A percentile compares a stretch with the other conserved stretches of the same genome.
Evolutionary conservation across 2,888 invertebrate species (phyloP).

Genomic region (Leptothorax acervorum): DNA sequence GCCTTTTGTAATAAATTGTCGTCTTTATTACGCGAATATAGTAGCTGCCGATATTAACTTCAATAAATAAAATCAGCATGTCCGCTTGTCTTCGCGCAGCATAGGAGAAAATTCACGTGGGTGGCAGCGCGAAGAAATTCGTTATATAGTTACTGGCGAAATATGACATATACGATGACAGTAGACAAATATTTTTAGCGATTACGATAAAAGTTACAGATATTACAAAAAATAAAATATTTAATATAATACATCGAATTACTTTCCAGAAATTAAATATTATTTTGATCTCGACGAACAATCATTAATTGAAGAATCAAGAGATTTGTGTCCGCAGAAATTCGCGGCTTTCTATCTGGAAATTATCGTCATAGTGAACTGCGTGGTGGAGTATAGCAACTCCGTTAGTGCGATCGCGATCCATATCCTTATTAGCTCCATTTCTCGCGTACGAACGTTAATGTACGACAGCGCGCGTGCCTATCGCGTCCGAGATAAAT

Average conservation of each 20-base stretch:
- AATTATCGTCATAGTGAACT: slow-evolving; percentile 45
- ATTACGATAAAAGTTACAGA: neutral
- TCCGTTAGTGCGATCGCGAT: slow-evolving; percentile 63
- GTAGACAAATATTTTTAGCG: neutral
- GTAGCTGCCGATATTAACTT: slow-evolving; percentile 14
- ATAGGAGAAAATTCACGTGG: slow-evolving; percentile 11
- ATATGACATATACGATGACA: neutral
- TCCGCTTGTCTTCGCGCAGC: slow-evolving; percentile 2
- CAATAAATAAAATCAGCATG: slow-evolving; percentile 22
- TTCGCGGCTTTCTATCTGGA: slow-evolving; percentile 63
- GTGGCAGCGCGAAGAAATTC: neutral
- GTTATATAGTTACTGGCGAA: neutral
- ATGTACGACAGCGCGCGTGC: slow-evolving; percentile 59
- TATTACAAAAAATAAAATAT: neutral
- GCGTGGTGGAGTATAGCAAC: neutral
- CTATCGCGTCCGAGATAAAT: slow-evolving; percentile 26
- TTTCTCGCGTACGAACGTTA: slow-evolving; percentile 48
- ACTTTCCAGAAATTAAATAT: neutral
- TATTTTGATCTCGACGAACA: neutral
- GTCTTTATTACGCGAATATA: neutral
- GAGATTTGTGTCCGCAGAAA: neutral
- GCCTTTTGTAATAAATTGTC: slow-evolving; percentile 30
- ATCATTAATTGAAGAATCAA: neutral
- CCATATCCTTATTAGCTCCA: slow-evolving; percentile 69
- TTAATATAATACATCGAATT: neutral